Percentiles rank a stretch among this genome's conserved stretches.
phyloP scores from a whole-genome alignment of 2,888 invertebrate species.

The Diarsia brunnea region DNA sequence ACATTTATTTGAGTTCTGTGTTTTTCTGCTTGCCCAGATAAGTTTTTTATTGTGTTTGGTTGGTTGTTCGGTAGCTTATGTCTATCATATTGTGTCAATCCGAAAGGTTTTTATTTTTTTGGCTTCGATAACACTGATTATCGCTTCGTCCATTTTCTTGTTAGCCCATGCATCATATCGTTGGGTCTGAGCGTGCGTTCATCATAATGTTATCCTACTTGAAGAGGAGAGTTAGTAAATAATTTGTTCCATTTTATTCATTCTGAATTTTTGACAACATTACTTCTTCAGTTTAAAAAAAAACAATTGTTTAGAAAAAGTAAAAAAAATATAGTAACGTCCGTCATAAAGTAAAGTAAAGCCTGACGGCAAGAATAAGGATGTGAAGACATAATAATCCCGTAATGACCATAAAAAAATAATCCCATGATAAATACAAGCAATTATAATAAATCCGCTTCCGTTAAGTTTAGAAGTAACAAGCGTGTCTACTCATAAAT shows the following conservation, averaged over 20 bases:
- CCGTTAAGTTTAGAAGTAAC: constrained; percentile 30
- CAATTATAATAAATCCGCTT: constrained; percentile 39
- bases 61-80: background rate
- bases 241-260: background rate
- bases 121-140: background rate
- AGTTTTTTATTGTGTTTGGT: no score
- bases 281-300: background rate
- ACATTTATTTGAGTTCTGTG: no score
- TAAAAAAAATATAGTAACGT: background rate
- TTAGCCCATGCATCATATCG: no score
- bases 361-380: no score
- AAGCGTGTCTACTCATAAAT: constrained; percentile 43
- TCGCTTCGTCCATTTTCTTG: background rate
- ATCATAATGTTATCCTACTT: background rate
- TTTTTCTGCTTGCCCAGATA: no score
- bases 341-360: background rate
- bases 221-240: background rate
- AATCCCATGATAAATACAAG: constrained; percentile 34
- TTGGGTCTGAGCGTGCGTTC: background rate
- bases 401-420: constrained; percentile 30
- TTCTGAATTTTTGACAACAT: background rate
- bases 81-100: background rate
- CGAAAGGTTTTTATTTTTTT: background rate
- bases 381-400: background rate
- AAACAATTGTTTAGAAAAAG: no score